A percentile compares a stretch with the other conserved stretches of the same genome.
These are phyloP conservation scores for Trissonchulus sp. DNA, from an alignment of 2,888 invertebrate genomes.

Conservation along the genomic window DNA sequence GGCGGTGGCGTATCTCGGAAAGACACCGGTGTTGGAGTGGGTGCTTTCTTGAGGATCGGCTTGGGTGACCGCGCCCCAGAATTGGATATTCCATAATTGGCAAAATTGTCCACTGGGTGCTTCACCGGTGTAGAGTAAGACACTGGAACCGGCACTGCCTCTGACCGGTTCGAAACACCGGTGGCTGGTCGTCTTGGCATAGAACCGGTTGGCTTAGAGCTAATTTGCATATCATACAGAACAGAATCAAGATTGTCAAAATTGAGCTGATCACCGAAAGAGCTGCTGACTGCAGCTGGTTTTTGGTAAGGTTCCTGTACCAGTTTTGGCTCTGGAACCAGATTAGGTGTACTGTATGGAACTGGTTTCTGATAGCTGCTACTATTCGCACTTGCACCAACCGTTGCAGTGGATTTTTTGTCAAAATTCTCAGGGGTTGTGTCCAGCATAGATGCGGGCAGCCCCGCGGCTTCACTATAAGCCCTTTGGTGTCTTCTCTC, in stretches of 20 bases:
- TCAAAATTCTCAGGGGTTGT: not conserved
- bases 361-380: not conserved
- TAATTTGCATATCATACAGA: not conserved
- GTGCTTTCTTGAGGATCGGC: conserved; percentile 43
- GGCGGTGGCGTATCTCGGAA: too few species aligned
- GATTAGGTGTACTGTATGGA: too few species aligned
- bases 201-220: not conserved
- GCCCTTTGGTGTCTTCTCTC: not conserved
- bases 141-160: too few species aligned
- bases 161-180: too few species aligned
- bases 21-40: too few species aligned
- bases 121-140: not conserved
- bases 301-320: too few species aligned
- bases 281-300: too few species aligned
- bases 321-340: too few species aligned
- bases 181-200: not conserved
- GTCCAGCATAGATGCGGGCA: not conserved
- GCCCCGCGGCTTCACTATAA: not conserved
- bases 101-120: not conserved
- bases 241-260: not conserved
- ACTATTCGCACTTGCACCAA: too few species aligned
- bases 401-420: not conserved
- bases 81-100: not conserved
- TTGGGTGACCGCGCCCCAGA: conserved; percentile 33
- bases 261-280: too few species aligned